Conservation (phyloP, 2,113 vertebrate genomes). For the Australoheros scitulus region DNA sequence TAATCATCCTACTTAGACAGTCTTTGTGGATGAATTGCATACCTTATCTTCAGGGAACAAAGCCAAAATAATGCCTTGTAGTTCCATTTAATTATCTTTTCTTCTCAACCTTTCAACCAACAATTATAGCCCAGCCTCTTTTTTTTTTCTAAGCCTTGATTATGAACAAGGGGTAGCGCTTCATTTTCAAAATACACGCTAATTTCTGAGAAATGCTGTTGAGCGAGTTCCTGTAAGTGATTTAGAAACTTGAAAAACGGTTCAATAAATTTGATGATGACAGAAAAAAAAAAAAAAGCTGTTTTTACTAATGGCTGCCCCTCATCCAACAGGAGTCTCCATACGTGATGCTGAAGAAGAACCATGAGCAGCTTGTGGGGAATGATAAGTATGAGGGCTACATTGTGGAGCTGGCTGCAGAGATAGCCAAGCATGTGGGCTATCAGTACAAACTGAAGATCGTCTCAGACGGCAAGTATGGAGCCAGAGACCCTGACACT, state of each 20-base stretch:
- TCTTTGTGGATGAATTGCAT: constrained; percentile 60
- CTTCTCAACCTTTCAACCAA: constrained; percentile 7
- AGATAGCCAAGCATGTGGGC: constrained; percentile 97
- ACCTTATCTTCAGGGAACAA: constrained; percentile 40
- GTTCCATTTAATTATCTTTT: constrained; percentile 55
- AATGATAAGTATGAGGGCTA: constrained; percentile 98
- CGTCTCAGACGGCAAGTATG: constrained; percentile 94
- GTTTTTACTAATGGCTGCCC: background rate
- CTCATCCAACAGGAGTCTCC: constrained; percentile 88
- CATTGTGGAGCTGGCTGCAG: constrained; percentile 94
- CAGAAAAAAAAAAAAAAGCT: background rate
- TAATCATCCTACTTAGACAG: constrained; percentile 38
- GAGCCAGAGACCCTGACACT: constrained; percentile 91
- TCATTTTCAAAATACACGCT: background rate
- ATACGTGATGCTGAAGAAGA: constrained; percentile 99
- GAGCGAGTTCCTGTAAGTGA: background rate
- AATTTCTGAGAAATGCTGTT: background rate
- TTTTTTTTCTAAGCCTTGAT: background rate
- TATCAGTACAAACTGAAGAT: constrained; percentile 96
- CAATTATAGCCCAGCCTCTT: constrained; percentile 18
- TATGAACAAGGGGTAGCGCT: background rate
- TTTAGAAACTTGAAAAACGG: background rate
- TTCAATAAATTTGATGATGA: background rate
- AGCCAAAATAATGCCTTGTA: constrained; percentile 53
- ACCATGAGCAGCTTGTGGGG: constrained; percentile 90